A percentile compares a stretch with the other conserved stretches of the same genome.
Conservation (phyloP, 1,140 invertebrate species). For the Drosophila lacteicornis region DNA sequence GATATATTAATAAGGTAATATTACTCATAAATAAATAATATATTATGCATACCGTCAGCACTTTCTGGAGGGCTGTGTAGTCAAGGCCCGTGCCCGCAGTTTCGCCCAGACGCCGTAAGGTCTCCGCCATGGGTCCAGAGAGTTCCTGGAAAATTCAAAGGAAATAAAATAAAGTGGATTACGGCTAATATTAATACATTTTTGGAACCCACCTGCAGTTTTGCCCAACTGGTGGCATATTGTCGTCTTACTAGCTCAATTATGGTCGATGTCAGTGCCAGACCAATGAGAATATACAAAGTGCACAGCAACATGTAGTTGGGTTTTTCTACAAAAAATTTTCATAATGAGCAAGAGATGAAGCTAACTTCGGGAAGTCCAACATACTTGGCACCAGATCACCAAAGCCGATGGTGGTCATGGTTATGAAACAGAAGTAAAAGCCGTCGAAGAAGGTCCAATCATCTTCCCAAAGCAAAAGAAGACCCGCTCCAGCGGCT, state of each 20-base stretch:
- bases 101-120: constrained; percentile 90
- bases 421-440: constrained; percentile 97
- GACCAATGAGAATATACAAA: constrained; percentile 95
- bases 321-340: constrained; percentile 88
- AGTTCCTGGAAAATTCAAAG: constrained; percentile 87
- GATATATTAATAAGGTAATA: too few species aligned
- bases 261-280: constrained; percentile 97
- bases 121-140: constrained; percentile 92
- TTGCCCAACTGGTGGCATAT: constrained; percentile 93
- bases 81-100: constrained; percentile 88
- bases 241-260: constrained; percentile 94
- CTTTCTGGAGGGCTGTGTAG: constrained; percentile 89
- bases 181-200: background rate
- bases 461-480: constrained; percentile 92
- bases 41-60: constrained; percentile 86
- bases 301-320: constrained; percentile 96
- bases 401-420: constrained; percentile 97
- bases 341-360: too few species aligned
- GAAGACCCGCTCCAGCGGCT: constrained; percentile 90
- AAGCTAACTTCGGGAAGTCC: too few species aligned
- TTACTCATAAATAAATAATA: background rate
- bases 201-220: constrained; percentile 85
- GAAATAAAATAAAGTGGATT: background rate
- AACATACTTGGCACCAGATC: constrained; percentile 94
- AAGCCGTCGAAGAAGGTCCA: constrained; percentile 97